Evolutionary conservation across 1,140 invertebrate genomes (phyloP), one percentile per base, ranked within the genome.

Genomic region (Hycleus cichorii): DNA sequence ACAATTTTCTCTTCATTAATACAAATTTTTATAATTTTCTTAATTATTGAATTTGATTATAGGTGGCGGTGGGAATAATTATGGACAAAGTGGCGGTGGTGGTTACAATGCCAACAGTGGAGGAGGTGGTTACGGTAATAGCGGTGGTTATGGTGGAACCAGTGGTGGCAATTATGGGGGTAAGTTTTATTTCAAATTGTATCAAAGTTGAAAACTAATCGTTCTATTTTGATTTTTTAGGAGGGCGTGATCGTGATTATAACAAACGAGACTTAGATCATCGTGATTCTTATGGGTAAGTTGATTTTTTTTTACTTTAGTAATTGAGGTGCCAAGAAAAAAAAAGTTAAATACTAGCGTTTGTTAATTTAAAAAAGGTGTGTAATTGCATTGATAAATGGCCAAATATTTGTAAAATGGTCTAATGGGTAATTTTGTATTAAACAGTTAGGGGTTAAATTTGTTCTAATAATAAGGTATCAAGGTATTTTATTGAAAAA

Each of bases 201-300:
- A 18, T 18, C 18, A 18, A 18, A 18, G 18, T 18, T 18, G 18
- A 18, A 18, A 18, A 18, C 18, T 18, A 18, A 18, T 2, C 18
- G 18, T 18, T 18, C 1, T 18, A 1, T 32, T 32, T 32, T 2
- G 32, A 32, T 5, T 32, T 32, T 5, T 12, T 47, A 58, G 64
- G 66, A 54, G 60, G 60, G 42, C 60, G 64, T 47, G 66, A 66
- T 54, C 48, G 66, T 39, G 62, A 64, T 54, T 49, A 38, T 49
- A 43, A 39, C 9, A 63, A 60, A 45, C 58, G 63, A 47, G 59
- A 63, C 26, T 46, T 60, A 47, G 64, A 63, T 48, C 45, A 58
- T 18, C 43, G 63, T 48, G 63, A 65, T 57, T 60, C 58, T 56
- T 68, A 57, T 62, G 67, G 67, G 67, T 68, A 58, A 66, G 67